Evolutionary conservation across 2,113 vertebrate species (phyloP).

Genomic region (Hemiscyllium ocellatum): DNA sequence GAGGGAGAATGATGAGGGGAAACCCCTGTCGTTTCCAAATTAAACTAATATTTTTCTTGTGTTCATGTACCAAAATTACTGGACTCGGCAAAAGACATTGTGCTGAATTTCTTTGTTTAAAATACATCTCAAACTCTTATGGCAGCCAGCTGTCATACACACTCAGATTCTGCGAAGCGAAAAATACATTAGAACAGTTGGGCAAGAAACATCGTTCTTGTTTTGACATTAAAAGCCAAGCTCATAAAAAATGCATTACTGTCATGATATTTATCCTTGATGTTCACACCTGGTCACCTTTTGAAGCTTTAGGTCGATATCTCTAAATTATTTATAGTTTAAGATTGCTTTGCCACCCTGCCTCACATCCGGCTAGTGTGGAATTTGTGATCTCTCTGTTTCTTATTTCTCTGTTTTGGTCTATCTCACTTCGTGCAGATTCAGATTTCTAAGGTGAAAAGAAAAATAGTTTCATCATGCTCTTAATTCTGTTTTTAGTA

Average conservation of each 20-base stretch:
- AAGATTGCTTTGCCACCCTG: not conserved
- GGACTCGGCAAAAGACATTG: not conserved
- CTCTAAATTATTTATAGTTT: constrained; percentile 17
- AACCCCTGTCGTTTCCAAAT: not conserved
- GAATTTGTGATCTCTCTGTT: not conserved
- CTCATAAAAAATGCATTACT: constrained; percentile 30
- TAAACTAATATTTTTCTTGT: not conserved
- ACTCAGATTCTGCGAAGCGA: not conserved
- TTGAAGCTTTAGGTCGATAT: constrained; percentile 1
- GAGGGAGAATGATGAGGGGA: not conserved
- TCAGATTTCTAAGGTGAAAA: not conserved
- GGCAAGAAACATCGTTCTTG: not conserved
- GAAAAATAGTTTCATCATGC: not conserved
- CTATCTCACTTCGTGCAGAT: not conserved
- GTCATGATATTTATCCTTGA: constrained; percentile 29
- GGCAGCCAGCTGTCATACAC: not conserved
- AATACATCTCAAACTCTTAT: not conserved
- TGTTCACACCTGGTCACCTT: constrained; percentile 2
- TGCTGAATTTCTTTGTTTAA: not conserved
- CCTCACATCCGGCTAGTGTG: not conserved
- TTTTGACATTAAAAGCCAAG: constrained; percentile 23
- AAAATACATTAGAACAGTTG: not conserved
- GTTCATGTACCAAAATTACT: not conserved
- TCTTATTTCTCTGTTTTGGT: not conserved
- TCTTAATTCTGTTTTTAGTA: not conserved